Conservation (phyloP, 2,797 vertebrate genomes). For the Scolopax bukidnonensis region DNA sequence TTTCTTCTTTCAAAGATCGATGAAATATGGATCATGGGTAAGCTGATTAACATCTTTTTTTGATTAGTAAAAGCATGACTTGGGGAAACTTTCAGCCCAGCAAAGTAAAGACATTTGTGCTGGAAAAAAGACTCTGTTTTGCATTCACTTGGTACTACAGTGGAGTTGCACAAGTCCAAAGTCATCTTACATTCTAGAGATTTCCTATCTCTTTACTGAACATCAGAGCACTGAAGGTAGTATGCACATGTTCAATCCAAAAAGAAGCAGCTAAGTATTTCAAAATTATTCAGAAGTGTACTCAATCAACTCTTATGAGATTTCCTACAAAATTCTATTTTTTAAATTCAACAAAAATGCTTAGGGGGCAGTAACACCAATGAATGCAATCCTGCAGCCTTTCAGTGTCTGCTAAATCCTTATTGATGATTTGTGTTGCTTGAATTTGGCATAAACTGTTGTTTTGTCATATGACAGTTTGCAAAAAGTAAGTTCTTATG, state of each 20-base stretch:
- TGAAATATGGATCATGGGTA: constrained; percentile 71
- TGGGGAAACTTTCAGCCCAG: constrained; percentile 37
- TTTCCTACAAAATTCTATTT: constrained; percentile 1
- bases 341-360: background rate
- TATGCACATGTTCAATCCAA: background rate
- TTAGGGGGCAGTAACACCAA: background rate
- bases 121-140: constrained; percentile 32
- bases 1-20: constrained; percentile 56
- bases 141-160: constrained; percentile 32
- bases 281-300: constrained; percentile 48
- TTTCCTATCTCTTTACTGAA: constrained; percentile 14
- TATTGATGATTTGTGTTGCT: constrained; percentile 1
- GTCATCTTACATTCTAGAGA: constrained; percentile 50
- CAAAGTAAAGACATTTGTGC: constrained; percentile 39
- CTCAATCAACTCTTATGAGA: constrained; percentile 27
- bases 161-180: constrained; percentile 35
- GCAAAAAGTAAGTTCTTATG: background rate
- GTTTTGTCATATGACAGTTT: background rate
- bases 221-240: constrained; percentile 49
- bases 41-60: constrained; percentile 68
- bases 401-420: constrained; percentile 31
- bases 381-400: background rate
- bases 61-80: constrained; percentile 49
- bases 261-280: constrained; percentile 29
- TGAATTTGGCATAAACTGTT: background rate